These are phyloP conservation scores for Hirtodrosophila histrioides DNA, from an alignment of 2,888 invertebrate genomes.

Conservation along the genomic window DNA sequence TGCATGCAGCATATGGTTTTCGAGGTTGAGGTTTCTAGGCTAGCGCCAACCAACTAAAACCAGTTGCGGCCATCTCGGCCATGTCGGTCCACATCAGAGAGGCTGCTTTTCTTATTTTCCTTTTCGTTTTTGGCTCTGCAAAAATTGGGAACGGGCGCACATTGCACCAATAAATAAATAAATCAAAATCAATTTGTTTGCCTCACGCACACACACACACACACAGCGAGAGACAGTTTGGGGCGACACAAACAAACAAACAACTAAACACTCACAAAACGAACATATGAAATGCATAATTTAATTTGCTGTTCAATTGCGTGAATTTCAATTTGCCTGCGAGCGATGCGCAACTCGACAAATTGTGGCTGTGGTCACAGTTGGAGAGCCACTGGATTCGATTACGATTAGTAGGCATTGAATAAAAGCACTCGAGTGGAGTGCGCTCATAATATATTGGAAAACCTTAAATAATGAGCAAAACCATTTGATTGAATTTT, in stretches of 20 bases:
- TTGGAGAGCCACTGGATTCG: constrained; percentile 34
- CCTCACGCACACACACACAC: constrained; percentile 47
- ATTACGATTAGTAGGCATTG: constrained; percentile 20
- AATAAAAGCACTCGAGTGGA: background rate
- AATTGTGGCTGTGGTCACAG: constrained; percentile 30
- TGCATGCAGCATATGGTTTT: constrained; percentile 54
- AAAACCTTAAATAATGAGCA: too few species aligned
- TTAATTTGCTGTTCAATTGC: constrained; percentile 77
- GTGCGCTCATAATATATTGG: constrained; percentile 14
- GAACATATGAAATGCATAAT: constrained; percentile 70
- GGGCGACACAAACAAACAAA: constrained; percentile 17
- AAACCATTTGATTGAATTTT: too few species aligned
- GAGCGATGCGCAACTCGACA: constrained; percentile 38
- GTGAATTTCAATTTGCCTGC: constrained; percentile 70
- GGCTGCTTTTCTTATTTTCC: constrained; percentile 12
- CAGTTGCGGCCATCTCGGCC: constrained; percentile 57
- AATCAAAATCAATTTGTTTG: constrained; percentile 79
- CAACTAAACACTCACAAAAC: constrained; percentile 1
- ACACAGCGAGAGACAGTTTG: constrained; percentile 1
- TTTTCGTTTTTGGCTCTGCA: constrained; percentile 32
- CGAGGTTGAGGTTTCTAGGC: constrained; percentile 58
- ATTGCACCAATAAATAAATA: constrained; percentile 67
- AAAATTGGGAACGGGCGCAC: constrained; percentile 43
- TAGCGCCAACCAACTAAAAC: constrained; percentile 57
- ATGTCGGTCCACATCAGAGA: constrained; percentile 39